phyloP scores from a whole-genome alignment of 2,797 vertebrate species.

The Argentina silus region DNA sequence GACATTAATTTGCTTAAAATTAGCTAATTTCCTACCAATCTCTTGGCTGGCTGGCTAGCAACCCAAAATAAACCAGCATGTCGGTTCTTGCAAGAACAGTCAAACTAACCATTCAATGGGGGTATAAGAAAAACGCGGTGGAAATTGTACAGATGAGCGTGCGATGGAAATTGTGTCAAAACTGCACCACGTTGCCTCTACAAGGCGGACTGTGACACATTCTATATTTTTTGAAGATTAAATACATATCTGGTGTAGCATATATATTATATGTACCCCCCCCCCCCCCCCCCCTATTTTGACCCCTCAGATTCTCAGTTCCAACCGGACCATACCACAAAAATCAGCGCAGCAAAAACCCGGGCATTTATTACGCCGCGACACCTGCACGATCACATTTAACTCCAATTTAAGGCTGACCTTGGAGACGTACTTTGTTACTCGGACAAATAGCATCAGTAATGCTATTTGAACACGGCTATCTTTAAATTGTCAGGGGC shows the following conservation, averaged over 20 bases:
- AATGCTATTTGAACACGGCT: slow-evolving; percentile 12
- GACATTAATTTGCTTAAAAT: neutral
- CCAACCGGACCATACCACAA: slow-evolving; percentile 87
- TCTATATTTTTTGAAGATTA: neutral
- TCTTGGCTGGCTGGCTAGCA: slow-evolving; percentile 5
- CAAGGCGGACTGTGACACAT: slow-evolving; percentile 14
- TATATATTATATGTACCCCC: slow-evolving; percentile 49
- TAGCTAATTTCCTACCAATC: neutral
- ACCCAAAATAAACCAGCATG: slow-evolving; percentile 63
- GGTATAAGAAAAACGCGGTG: slow-evolving; percentile 57
- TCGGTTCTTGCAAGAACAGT: slow-evolving; percentile 49
- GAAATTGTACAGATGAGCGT: slow-evolving; percentile 46
- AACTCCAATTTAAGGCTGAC: slow-evolving; percentile 43
- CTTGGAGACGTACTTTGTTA: slow-evolving; percentile 28
- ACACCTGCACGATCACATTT: slow-evolving; percentile 58
- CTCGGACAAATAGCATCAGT: slow-evolving; percentile 2
- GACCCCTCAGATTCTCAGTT: slow-evolving; percentile 80
- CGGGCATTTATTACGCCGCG: slow-evolving; percentile 66
- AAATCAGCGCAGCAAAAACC: slow-evolving; percentile 70
- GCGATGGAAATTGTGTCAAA: slow-evolving; percentile 48
- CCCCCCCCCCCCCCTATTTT: slow-evolving; percentile 77
- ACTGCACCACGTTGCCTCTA: slow-evolving; percentile 23
- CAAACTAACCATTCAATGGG: slow-evolving; percentile 70
- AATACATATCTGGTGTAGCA: slow-evolving; percentile 44
- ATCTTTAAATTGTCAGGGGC: slow-evolving; percentile 24